phyloP scores from a whole-genome alignment of 1,140 invertebrate species.

The Mya arenaria region DNA sequence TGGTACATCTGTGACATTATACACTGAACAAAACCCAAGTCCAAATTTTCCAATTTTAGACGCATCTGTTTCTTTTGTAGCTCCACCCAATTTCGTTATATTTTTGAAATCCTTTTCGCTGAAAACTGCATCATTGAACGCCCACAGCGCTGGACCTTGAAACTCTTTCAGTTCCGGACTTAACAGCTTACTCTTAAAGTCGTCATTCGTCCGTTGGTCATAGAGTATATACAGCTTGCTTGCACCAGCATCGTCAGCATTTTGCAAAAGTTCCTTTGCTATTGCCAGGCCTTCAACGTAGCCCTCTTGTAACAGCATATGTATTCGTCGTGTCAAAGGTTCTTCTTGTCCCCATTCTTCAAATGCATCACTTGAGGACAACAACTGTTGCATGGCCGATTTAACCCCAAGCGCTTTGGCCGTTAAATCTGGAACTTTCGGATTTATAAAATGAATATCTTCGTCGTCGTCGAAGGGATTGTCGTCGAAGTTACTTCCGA shows the following conservation, averaged over 20 bases:
- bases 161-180: conserved; percentile 65
- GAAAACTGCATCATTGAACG: conserved; percentile 69
- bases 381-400: conserved; percentile 48
- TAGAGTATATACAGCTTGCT: conserved; percentile 72
- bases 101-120: conserved; percentile 65
- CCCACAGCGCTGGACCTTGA: conserved; percentile 70
- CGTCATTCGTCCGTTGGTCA: conserved; percentile 70
- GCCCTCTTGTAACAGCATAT: conserved; percentile 59
- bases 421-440: conserved; percentile 55
- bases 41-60: conserved; percentile 73
- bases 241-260: conserved; percentile 82
- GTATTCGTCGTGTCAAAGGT: conserved; percentile 67
- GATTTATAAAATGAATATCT: conserved; percentile 61
- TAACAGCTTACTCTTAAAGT: conserved; percentile 62
- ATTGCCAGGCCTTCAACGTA: conserved; percentile 73
- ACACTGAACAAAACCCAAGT: conserved; percentile 75
- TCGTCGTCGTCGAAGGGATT: conserved; percentile 34
- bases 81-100: conserved; percentile 68
- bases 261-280: conserved; percentile 75
- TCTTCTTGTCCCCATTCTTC: conserved; percentile 72
- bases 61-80: conserved; percentile 56
- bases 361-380: conserved; percentile 51
- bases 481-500: too few species aligned
- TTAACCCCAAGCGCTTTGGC: conserved; percentile 65
- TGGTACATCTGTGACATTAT: conserved; percentile 74